Base-by-base conservation (phyloP, 2,113 vertebrate genomes). In the Diglossa brunneiventris region DNA sequence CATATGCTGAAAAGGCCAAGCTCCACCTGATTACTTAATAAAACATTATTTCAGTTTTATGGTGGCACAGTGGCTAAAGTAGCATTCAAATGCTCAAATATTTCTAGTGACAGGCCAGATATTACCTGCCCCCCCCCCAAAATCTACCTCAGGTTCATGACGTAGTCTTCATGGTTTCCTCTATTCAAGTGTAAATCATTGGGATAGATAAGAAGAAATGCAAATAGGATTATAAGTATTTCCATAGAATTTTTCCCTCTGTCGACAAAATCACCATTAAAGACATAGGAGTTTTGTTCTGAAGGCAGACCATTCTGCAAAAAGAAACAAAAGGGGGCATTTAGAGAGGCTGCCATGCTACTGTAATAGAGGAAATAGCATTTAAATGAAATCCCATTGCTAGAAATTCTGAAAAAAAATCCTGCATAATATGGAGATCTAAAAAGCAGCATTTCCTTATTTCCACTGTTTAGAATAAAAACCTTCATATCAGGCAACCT, bases 221-320 rank as follows among this genome's bases (percentile, higher is more conserved):
- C 98, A 92, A 99, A 98, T 39, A 99, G 97, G 90, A 99, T 98
- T 88, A 99, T 97, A 59, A 99, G 96, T 82, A 99, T 98, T 96
- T 99, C 99, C 12, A 99, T 94, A 4, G 99, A 99, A 96, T 99
- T 98, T 90, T 98, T 98, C 62, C 99, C 99, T 95, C 99, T 98
- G 96, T 99, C 99, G 89, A 99, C 99, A 98, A 99, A 99, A 94
- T 99, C 99, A 41, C 99, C 99, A 2, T 99, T 99, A 88, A 99
- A 99, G 78, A 99, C 89, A 11, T 99, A 99, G 1, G 97, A 95
- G 13, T 99, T 99, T 93, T 98, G 98, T 22, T 96, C 98, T 84
- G 99, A 99, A 62, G 99, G 99, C 70, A 99, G 98, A 63, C 99
- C 99, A 41, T 99, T 99, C 99, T 99, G 97, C 76, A 95, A 39